Percentiles rank a stretch among this genome's conserved stretches.
Conservation (phyloP, 2,113 vertebrate genomes). For the Alligator mississippiensis region DNA sequence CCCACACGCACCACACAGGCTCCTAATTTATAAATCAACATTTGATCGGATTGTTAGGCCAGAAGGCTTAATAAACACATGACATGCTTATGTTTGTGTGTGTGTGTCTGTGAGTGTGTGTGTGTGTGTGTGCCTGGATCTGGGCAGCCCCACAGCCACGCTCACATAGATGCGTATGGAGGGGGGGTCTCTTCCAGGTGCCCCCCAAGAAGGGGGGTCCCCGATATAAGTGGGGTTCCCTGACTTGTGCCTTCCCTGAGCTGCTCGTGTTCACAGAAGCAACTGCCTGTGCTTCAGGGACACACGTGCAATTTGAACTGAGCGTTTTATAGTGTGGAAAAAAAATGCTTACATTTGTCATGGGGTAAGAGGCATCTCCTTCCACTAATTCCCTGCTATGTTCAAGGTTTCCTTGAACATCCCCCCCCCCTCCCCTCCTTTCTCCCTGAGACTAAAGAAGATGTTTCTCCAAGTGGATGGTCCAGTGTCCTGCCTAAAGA, state of each 20-base stretch:
- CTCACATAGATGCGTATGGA: not conserved
- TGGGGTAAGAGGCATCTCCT: not conserved
- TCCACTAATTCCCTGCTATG: not conserved
- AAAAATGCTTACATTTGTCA: not conserved
- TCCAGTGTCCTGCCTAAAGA: conserved; percentile 6
- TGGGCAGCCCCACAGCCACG: not conserved
- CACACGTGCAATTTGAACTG: not conserved
- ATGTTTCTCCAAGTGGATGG: conserved; percentile 28
- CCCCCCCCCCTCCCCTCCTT: not conserved
- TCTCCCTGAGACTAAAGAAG: conserved; percentile 43
- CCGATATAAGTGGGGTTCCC: not conserved
- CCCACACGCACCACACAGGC: not conserved
- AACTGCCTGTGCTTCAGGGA: not conserved
- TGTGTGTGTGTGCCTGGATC: not conserved
- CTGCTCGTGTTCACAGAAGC: not conserved
- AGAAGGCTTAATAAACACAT: not conserved
- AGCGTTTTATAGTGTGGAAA: not conserved
- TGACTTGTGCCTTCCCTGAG: not conserved
- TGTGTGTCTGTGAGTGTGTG: not conserved
- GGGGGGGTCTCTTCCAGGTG: not conserved
- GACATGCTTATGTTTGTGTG: not conserved
- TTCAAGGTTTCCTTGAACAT: not conserved
- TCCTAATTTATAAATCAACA: not conserved
- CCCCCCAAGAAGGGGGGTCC: not conserved
- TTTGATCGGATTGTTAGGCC: conserved; percentile 33